Evolutionary conservation across 2,113 vertebrate genomes (phyloP), one percentile per base, ranked within the genome.

Genomic region (Micromys minutus): DNA sequence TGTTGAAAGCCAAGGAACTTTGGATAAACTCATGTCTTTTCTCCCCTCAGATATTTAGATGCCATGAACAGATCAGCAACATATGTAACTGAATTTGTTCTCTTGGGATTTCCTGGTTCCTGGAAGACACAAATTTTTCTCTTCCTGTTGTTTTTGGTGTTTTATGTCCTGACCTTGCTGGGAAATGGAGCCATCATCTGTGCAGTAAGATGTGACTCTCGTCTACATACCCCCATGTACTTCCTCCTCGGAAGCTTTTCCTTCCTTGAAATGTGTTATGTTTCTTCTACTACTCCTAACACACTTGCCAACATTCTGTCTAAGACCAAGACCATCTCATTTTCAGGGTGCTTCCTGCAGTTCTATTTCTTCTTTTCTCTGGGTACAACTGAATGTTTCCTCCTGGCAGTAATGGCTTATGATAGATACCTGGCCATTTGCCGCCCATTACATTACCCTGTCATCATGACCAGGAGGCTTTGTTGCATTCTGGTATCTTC

Each of bases 341-440:
- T 97, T 93, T 89, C 89, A 26, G 92, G 89, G 24, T 98, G 97
- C 61, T 97, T 97, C 86, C 61, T 98, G 50, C 97, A 98, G 72
- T 98, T 97, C 88, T 98, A 97, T 47, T 92, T 97, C 90, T 98
- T 98, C 93, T 98, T 97, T 96, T 98, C 96, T 39, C 91, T 98
- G 52, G 97, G 98, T 45, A 94, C 95, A 69, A 91, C 97, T 24
- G 97, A 98, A 88, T 97, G 96, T 86, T 89, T 97, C 71, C 96
- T 97, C 65, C 77, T 98, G 67, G 91, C 97, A n/a, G 71, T 97
- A 9, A 98, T 98, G 97, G 97, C 97, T n/a, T 97, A 97, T 75
- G 97, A 98, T 89, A 89, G 91, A 15, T 97, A 97, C 86, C 65
- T 97, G 71, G 97, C 98, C 75, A 97, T 98, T 84, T 98, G 97